A percentile compares a stretch with the other conserved stretches of the same genome.
phyloP scores from a whole-genome alignment of 1,140 invertebrate species.

The Rhopalosiphum padi region DNA sequence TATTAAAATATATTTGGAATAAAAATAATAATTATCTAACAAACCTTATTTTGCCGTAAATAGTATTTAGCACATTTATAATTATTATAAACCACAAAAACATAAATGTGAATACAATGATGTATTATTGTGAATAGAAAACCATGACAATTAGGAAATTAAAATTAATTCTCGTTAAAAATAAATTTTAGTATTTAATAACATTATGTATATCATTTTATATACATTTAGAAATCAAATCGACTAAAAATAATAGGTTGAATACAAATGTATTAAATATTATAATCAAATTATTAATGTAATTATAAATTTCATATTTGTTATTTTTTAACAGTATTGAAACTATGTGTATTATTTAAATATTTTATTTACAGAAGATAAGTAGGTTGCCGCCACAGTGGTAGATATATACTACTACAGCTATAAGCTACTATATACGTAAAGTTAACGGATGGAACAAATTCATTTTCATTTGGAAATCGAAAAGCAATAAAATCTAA shows the following conservation, averaged over 20 bases:
- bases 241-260: not conserved
- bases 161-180: not conserved
- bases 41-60: not conserved
- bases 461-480: not conserved
- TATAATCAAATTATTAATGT: not conserved
- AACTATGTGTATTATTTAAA: not conserved
- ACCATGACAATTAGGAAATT: not conserved
- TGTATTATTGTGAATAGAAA: not conserved
- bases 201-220: not conserved
- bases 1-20: not conserved
- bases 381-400: too few species aligned
- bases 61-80: not conserved
- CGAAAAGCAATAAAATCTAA: not conserved
- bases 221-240: too few species aligned
- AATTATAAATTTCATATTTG: not conserved
- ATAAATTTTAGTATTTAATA: not conserved
- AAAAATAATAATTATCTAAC: not conserved
- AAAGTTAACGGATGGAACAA: not conserved
- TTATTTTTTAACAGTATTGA: not conserved
- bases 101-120: not conserved
- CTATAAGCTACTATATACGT: too few species aligned
- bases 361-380: not conserved
- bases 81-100: not conserved
- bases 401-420: too few species aligned
- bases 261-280: not conserved